A percentile compares a stretch with the other conserved stretches of the same genome.
Conservation (phyloP, 2,888 invertebrate species). For the Pristionchus japonicus region DNA sequence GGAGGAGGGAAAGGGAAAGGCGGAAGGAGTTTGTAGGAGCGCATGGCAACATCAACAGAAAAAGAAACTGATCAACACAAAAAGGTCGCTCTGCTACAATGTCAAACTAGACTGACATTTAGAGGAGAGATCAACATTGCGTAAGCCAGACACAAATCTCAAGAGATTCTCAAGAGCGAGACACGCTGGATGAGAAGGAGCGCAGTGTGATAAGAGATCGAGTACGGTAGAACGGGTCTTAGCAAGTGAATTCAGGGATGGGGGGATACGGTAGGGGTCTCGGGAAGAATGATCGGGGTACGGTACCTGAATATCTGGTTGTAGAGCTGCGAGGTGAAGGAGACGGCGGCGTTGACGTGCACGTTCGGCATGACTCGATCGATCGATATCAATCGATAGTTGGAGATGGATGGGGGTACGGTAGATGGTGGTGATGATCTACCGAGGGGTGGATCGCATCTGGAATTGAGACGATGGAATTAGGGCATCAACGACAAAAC, state of each 20-base stretch:
- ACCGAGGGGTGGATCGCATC: neutral
- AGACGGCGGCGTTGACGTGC: conserved; percentile 1
- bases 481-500: neutral
- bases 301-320: conserved; percentile 37
- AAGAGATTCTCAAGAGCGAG: neutral
- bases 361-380: neutral
- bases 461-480: neutral
- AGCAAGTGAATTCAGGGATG: no score
- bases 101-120: neutral
- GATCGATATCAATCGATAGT: neutral
- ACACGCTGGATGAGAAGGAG: neutral
- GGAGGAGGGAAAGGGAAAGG: neutral
- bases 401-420: no score
- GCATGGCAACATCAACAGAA: neutral
- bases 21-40: neutral
- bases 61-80: neutral
- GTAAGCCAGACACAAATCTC: neutral
- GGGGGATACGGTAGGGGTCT: neutral
- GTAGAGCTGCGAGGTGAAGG: conserved; percentile 28
- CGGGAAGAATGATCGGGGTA: neutral
- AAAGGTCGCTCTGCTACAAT: neutral
- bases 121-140: neutral
- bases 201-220: neutral
- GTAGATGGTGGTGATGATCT: neutral
- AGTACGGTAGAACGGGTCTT: no score